A percentile compares a stretch with the other conserved stretches of the same genome.
phyloP scores from a whole-genome alignment of 1,140 invertebrate genomes.

The Colletes latitarsis region DNA sequence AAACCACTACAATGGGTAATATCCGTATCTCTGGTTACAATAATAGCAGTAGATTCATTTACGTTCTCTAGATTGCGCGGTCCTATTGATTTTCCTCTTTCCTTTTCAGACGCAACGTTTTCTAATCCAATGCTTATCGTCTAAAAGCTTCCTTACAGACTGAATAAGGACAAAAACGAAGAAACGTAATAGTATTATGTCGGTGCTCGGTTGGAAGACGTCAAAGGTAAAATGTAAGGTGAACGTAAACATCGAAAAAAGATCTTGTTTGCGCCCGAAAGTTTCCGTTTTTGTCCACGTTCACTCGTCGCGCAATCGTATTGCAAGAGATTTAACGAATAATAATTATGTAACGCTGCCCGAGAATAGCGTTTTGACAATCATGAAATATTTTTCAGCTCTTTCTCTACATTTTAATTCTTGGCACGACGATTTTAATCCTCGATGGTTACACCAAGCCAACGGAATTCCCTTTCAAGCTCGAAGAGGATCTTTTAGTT shows the following conservation, averaged over 20 bases:
- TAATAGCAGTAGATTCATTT: neutral
- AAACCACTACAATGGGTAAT: conserved; percentile 52
- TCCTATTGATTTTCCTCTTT: conserved; percentile 38
- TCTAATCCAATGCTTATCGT: conserved; percentile 25
- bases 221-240: conserved; percentile 18
- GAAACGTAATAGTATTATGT: conserved; percentile 49
- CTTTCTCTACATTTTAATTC: conserved; percentile 45
- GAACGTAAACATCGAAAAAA: neutral
- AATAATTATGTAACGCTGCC: neutral
- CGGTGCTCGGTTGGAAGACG: conserved; percentile 16
- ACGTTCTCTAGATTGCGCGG: neutral
- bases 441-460: conserved; percentile 40
- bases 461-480: neutral
- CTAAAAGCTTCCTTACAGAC: conserved; percentile 24
- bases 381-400: conserved; percentile 54
- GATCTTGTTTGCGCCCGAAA: neutral
- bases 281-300: conserved; percentile 62
- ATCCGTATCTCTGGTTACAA: neutral
- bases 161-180: conserved; percentile 64
- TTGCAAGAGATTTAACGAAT: neutral
- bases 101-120: conserved; percentile 49
- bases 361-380: neutral
- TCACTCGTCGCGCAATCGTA: conserved; percentile 21
- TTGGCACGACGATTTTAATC: conserved; percentile 55
- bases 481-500: conserved; percentile 4